Base-by-base conservation (phyloP, 1,140 invertebrate species). In the Lepidurus couesii region DNA sequence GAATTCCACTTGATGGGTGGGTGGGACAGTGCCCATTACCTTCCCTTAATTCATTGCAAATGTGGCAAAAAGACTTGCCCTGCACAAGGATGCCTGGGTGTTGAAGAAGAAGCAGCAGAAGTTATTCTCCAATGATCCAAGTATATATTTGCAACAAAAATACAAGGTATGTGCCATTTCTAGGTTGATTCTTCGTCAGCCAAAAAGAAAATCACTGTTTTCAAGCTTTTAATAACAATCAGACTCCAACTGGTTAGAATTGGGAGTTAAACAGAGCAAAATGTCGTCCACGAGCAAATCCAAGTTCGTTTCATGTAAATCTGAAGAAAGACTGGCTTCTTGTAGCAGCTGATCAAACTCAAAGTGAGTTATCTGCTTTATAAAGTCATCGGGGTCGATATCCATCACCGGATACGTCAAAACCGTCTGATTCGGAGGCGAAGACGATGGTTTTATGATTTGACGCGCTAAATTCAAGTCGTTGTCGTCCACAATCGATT, bases 1-100 rank as follows among this genome's bases (percentile, higher is more conserved):
- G 91, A 93, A 80, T 89, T 92, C 47, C 95, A 93, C 83, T 93
- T 94, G 3, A 92, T 94, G 7, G 95, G 94, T 6, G 96, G 96
- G 87, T 96, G 95, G 95, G 95, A 97, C 84, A 95, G 93, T 78
- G 91, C 91, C 7, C 94, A 96, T 84, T 65, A 65, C 3, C 85
- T 85, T 7, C 87, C 86, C 6, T 82, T 84, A 2, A 84, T 88
- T n/a, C 80, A 81, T 9, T 84, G 83, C 74, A 77, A 77, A 42
- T 80, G 81, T 65, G 53, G 53, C 6, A 65, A 65, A 65, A 7
- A 6, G 53, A 13, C 53, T 13, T 65, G 53, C 21, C 53, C 53
- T 65, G 53, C 53, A 13, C 53, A 21, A 21, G 53, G 53, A 13
- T 65, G 53, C n/a, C 6, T 65, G 6, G 53, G 53, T n/a, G 53